These are phyloP conservation scores for Dicerorhinus sumatrensis DNA, from an alignment of 2,113 vertebrate species.

Conservation along the genomic window DNA sequence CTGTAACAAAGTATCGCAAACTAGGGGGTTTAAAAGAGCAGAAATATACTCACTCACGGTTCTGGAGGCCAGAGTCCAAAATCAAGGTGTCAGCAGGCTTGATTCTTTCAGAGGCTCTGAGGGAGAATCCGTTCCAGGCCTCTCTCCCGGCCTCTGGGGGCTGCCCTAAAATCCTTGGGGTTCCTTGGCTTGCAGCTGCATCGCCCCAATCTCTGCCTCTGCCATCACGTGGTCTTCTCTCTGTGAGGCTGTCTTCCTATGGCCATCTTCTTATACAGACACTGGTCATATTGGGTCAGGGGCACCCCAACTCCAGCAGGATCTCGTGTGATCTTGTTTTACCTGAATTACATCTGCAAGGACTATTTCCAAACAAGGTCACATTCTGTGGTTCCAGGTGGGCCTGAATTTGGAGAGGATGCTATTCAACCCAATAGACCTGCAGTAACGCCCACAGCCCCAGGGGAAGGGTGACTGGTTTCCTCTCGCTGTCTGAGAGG, in stretches of 20 bases:
- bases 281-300: background rate
- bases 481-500: accelerated
- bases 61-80: background rate
- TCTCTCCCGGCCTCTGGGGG: background rate
- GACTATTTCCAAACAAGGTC: background rate
- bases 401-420: background rate
- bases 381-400: too few species aligned
- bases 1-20: background rate
- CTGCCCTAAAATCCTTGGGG: too few species aligned
- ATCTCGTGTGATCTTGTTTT: background rate
- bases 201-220: background rate
- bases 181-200: background rate
- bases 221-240: accelerated
- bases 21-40: background rate
- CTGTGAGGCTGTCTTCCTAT: background rate
- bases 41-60: background rate
- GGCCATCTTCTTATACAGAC: background rate
- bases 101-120: background rate
- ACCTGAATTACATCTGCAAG: background rate
- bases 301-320: background rate
- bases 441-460: background rate
- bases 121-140: background rate
- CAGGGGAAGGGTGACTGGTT: background rate
- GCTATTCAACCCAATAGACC: background rate
- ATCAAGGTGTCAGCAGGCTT: background rate